A percentile compares a stretch with the other conserved stretches of the same genome.
phyloP scores from a whole-genome alignment of 2,797 vertebrate genomes.

The Anabacerthia variegaticeps region DNA sequence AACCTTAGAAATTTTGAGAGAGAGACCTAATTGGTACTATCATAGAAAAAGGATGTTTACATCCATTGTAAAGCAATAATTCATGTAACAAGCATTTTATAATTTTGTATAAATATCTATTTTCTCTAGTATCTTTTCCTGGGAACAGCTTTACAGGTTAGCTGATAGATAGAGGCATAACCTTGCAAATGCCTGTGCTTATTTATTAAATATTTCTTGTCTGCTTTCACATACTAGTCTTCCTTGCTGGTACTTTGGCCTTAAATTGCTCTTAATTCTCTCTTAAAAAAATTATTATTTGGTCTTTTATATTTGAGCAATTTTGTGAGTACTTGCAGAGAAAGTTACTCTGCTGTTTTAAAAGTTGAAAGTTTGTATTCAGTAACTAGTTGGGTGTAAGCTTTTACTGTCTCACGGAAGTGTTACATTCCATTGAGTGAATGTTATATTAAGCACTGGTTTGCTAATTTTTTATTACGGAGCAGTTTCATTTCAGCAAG shows the following conservation, averaged over 20 bases:
- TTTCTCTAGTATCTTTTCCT: conserved; percentile 80
- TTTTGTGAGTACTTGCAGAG: conserved; percentile 36
- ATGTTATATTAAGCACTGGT: neutral
- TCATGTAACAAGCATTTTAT: conserved; percentile 77
- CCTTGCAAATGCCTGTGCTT: conserved; percentile 64
- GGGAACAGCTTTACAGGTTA: conserved; percentile 73
- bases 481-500: neutral
- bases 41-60: conserved; percentile 73
- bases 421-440: neutral
- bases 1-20: conserved; percentile 64
- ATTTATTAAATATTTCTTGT: conserved; percentile 64
- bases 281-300: conserved; percentile 41
- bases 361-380: neutral
- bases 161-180: conserved; percentile 62
- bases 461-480: neutral
- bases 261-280: conserved; percentile 57
- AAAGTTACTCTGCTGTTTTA: neutral
- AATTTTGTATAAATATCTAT: conserved; percentile 85
- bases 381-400: neutral
- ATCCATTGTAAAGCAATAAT: conserved; percentile 79
- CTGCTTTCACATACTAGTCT: conserved; percentile 64
- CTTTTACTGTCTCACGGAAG: neutral
- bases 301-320: conserved; percentile 39
- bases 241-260: conserved; percentile 63
- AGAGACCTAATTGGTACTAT: conserved; percentile 74